Evolutionary conservation across 2,113 vertebrate species (phyloP).

Genomic region (Vimba vimba): DNA sequence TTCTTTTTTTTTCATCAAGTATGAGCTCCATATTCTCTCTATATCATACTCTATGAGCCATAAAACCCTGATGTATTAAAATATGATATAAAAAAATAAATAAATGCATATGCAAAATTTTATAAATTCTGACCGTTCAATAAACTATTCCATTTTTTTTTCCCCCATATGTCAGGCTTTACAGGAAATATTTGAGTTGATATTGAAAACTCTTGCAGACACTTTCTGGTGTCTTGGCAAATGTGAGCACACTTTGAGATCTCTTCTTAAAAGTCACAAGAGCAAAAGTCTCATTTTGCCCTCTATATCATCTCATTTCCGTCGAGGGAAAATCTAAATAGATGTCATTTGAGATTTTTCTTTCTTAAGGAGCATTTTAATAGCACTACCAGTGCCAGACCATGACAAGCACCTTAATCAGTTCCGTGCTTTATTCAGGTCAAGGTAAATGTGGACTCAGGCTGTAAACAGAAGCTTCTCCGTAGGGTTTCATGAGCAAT

Average conservation of each 20-base stretch:
- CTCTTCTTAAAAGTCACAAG: neutral
- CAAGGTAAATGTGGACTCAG: slow-evolving; percentile 27
- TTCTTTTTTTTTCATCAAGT: fast-evolving
- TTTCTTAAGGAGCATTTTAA: slow-evolving; percentile 3
- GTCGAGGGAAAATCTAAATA: neutral
- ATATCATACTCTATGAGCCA: too few relatives aligned
- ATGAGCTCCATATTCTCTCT: neutral
- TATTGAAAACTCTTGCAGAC: neutral
- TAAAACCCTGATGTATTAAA: too few relatives aligned
- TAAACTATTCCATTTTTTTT: too few relatives aligned
- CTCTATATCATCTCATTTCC: neutral
- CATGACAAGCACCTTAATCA: slow-evolving; percentile 34
- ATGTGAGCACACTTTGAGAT: neutral
- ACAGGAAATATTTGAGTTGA: neutral
- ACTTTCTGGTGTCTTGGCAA: neutral
- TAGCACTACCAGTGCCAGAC: neutral
- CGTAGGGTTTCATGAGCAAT: slow-evolving; percentile 17
- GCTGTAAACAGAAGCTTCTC: slow-evolving; percentile 30
- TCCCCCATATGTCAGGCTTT: neutral
- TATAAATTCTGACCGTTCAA: too few relatives aligned
- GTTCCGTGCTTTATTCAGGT: slow-evolving; percentile 17
- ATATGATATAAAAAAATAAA: too few relatives aligned
- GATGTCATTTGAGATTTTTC: slow-evolving; percentile 10
- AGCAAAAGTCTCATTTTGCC: neutral
- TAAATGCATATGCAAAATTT: too few relatives aligned